A percentile compares a stretch with the other conserved stretches of the same genome.
These are phyloP conservation scores for Plectrocnemia conspersa DNA, from an alignment of 1,140 invertebrate genomes.

Conservation along the genomic window DNA sequence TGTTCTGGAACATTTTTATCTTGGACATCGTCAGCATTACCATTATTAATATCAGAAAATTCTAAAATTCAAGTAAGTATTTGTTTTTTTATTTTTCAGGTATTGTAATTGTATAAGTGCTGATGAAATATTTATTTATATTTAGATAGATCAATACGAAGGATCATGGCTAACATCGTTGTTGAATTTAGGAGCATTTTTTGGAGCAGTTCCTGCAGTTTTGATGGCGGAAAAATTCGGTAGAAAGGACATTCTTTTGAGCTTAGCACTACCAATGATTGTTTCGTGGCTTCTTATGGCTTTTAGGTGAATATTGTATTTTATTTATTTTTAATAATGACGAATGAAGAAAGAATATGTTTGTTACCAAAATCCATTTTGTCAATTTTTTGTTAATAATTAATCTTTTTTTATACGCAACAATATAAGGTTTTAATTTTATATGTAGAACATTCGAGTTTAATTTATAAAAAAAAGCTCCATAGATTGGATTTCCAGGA, in stretches of 20 bases:
- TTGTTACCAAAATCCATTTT: too few relatives aligned
- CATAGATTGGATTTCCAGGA: too few relatives aligned
- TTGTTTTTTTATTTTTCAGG: not conserved
- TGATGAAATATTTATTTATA: not conserved
- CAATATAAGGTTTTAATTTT: too few relatives aligned
- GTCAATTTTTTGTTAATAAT: too few relatives aligned
- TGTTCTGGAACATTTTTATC: conserved; percentile 53
- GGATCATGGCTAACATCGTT: conserved; percentile 55
- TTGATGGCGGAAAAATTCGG: conserved; percentile 61
- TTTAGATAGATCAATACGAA: conserved; percentile 36
- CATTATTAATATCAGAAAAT: conserved; percentile 38
- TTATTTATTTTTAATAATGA: too few relatives aligned
- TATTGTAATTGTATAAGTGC: conserved; percentile 5
- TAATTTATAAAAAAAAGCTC: too few relatives aligned
- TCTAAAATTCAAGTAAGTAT: conserved; percentile 37
- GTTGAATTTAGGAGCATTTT: conserved; percentile 52
- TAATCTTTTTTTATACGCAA: too few relatives aligned
- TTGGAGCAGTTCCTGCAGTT: conserved; percentile 54
- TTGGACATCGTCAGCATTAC: conserved; percentile 56
- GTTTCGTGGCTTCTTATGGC: conserved; percentile 60
- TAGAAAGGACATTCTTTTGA: conserved; percentile 57
- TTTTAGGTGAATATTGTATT: conserved; percentile 48
- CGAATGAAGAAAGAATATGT: too few relatives aligned
- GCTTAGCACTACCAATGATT: conserved; percentile 55
- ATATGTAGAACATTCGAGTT: too few relatives aligned